Percentiles rank a stretch among this genome's conserved stretches.
Evolutionary conservation across 2,113 vertebrate species (phyloP).

Genomic region (Callospermophilus lateralis): DNA sequence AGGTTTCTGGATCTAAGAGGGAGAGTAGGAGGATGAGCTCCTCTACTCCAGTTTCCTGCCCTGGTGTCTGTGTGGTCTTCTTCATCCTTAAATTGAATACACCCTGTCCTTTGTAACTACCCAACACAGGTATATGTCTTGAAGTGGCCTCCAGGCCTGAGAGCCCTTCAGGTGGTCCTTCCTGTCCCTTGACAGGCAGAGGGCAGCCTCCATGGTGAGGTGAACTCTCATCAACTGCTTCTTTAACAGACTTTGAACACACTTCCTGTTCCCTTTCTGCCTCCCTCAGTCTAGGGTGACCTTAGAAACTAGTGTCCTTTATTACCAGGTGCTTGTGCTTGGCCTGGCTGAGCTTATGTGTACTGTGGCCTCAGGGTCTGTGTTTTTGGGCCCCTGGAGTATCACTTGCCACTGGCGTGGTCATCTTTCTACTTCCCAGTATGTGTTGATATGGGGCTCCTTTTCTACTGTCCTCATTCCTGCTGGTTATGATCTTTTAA

Average conservation of each 20-base stretch:
- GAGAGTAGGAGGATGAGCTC: neutral
- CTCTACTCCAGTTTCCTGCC: neutral
- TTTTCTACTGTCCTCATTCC: no score
- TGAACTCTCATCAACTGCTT: accelerated
- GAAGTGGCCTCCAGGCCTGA: neutral
- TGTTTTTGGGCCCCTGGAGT: no score
- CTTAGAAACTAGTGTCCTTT: accelerated
- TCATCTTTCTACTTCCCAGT: no score
- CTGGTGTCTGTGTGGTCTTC: no score
- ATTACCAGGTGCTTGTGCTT: neutral
- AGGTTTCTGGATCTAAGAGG: neutral
- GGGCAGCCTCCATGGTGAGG: neutral
- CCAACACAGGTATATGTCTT: neutral
- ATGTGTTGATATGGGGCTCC: no score
- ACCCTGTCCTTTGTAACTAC: neutral
- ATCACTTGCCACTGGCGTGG: no score
- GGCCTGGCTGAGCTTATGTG: neutral
- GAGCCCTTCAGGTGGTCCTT: no score
- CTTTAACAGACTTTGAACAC: no score
- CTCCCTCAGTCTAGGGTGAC: neutral
- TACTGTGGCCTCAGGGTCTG: no score
- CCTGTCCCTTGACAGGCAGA: no score
- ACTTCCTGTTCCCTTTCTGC: neutral
- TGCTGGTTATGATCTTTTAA: no score
- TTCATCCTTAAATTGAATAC: neutral